Evolutionary conservation across 1,140 invertebrate species (phyloP).

Genomic region (Drosophila lacertosa): DNA sequence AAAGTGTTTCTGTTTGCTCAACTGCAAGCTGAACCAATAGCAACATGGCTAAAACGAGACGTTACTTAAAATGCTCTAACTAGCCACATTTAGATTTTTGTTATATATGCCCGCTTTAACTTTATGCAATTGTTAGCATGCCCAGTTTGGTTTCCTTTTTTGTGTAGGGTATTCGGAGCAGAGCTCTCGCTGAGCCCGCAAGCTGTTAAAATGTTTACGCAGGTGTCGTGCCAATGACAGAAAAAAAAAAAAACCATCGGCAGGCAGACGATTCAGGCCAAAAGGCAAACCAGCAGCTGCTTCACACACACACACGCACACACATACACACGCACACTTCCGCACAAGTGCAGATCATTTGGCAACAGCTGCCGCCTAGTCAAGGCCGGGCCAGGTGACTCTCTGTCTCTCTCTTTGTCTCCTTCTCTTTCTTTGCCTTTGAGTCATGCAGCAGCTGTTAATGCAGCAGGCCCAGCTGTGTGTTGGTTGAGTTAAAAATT

Average conservation of each 20-base stretch:
- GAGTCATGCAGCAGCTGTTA: conserved; percentile 17
- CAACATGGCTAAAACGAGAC: not conserved
- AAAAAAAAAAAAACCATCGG: conserved; percentile 9
- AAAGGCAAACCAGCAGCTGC: conserved; percentile 59
- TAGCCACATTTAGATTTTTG: too few relatives aligned
- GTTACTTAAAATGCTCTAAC: not conserved
- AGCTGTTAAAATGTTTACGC: conserved; percentile 78
- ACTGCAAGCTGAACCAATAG: conserved; percentile 29
- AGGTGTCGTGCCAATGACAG: conserved; percentile 68
- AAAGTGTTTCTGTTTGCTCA: conserved; percentile 8
- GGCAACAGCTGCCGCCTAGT: conserved; percentile 57
- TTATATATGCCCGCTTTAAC: too few relatives aligned
- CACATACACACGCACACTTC: conserved; percentile 11
- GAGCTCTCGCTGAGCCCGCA: conserved; percentile 42
- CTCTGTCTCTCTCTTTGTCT: conserved; percentile 57
- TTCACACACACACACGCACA: conserved; percentile 5
- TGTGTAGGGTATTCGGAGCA: conserved; percentile 2
- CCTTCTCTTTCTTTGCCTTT: too few relatives aligned
- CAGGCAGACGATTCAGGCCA: conserved; percentile 14
- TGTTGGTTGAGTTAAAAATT: conserved; percentile 7
- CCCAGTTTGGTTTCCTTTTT: too few relatives aligned
- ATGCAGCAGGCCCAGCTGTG: conserved; percentile 26
- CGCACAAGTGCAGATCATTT: conserved; percentile 48
- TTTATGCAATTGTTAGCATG: not conserved
- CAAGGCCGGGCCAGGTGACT: conserved; percentile 62